phyloP scores from a whole-genome alignment of 2,888 invertebrate species.

The Harpagoxenus sublaevis region DNA sequence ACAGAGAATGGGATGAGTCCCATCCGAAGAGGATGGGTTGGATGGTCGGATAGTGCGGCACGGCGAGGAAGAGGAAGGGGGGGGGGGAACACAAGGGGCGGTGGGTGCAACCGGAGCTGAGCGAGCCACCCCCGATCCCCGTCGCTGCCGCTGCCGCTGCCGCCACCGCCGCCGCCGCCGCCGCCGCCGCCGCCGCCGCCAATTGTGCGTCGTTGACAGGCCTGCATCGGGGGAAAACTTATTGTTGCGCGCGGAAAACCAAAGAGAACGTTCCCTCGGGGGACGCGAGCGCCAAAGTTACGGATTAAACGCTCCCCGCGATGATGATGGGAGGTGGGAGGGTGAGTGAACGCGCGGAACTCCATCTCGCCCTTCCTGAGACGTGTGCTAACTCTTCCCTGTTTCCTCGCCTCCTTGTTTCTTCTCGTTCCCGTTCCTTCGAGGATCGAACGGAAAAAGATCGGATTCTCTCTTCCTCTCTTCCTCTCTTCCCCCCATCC shows the following conservation, averaged over 20 bases:
- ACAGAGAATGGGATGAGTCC: constrained; percentile 83
- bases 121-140: constrained; percentile 40
- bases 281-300: constrained; percentile 81
- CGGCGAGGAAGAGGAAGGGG: constrained; percentile 53
- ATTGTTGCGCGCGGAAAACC: constrained; percentile 81
- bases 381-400: constrained; percentile 54
- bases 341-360: constrained; percentile 39
- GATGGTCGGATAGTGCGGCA: constrained; percentile 60
- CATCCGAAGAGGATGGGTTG: constrained; percentile 61
- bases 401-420: constrained; percentile 65
- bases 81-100: constrained; percentile 54
- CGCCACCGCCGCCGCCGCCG: constrained; percentile 74
- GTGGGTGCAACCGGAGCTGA: constrained; percentile 58
- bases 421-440: constrained; percentile 54
- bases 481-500: neutral
- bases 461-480: neutral
- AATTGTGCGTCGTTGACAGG: constrained; percentile 84
- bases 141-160: constrained; percentile 52
- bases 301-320: constrained; percentile 81
- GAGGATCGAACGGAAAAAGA: neutral
- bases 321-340: constrained; percentile 62
- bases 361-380: constrained; percentile 26
- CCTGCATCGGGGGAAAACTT: constrained; percentile 83
- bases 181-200: constrained; percentile 73
- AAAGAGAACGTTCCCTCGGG: constrained; percentile 78